Conservation (phyloP, 2,113 vertebrate species). For the Psophia crepitans region DNA sequence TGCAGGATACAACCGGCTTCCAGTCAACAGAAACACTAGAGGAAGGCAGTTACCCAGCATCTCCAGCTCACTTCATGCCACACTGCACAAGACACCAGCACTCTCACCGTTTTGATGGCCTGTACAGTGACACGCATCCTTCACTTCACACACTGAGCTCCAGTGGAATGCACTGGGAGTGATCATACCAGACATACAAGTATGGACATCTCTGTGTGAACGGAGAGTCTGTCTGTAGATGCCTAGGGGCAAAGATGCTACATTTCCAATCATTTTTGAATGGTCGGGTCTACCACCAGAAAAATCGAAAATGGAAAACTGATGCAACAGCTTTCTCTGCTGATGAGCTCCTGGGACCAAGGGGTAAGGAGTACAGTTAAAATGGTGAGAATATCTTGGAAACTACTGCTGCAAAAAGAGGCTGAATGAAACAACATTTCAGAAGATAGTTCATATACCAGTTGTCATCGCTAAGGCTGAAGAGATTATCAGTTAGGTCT, state of each 20-base stretch:
- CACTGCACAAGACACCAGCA: background rate
- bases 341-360: background rate
- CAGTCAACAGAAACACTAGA: background rate
- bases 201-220: background rate
- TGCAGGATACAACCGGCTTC: background rate
- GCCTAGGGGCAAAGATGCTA: background rate
- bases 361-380: background rate
- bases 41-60: background rate
- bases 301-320: background rate
- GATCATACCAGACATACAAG: background rate
- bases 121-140: background rate
- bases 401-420: background rate
- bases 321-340: background rate
- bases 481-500: background rate
- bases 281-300: background rate
- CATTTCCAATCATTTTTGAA: background rate
- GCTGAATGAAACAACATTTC: background rate
- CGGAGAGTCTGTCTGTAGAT: accelerated
- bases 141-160: background rate
- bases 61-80: background rate
- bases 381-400: background rate
- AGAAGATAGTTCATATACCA: background rate
- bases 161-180: background rate
- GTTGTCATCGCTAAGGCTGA: background rate
- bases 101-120: background rate